Base-by-base conservation (phyloP, 2,888 invertebrate species). In the Heliconius ethilla region DNA sequence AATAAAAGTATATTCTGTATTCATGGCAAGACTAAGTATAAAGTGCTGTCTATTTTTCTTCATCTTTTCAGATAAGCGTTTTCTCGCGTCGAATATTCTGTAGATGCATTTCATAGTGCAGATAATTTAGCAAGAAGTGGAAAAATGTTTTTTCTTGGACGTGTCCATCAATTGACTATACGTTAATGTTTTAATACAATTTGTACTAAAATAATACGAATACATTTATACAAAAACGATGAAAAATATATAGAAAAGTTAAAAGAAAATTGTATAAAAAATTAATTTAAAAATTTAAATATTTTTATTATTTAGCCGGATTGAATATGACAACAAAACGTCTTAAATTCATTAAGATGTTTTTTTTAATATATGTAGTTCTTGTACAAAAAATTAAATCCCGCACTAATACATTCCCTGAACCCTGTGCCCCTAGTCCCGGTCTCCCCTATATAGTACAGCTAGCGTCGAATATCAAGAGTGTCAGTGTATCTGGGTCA, bases 401-500 rank as follows among this genome's bases (percentile, higher is more conserved):
- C 27, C 27, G 27, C 27, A 27, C 2, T 27, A 27, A 27, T 27
- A 27, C 22, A 33, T 72, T 55, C 59, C n/a, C 33, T 55, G 45
- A 45, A 45, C 22, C 51, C 22, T 51, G 51, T 22, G 22, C 51
- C 51, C 18, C 22, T 3, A 73, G 62, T 25, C 29, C 51, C 37
- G 10, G 11, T n/a, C n/a, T 59, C 59, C 22, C 59, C 33, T 73
- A n/a, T 33, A 25, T 22, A 45, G 69, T 69, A 15, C 69, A 63
- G 22, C 77, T 73, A 59, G 73, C 59, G 63, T 77, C 55, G 75
- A 77, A 66, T 76, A 77, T 72, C 63, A 77, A 77, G 10, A 76
- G 80, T 77, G 80, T 74, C 79, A 78, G 79, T 72, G 87, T 89
- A 88, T 90, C 86, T 87, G 87, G 89, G 87, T 85, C 88, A 84